phyloP scores from a whole-genome alignment of 2,797 vertebrate genomes.

The Pantherophis vulpinus region DNA sequence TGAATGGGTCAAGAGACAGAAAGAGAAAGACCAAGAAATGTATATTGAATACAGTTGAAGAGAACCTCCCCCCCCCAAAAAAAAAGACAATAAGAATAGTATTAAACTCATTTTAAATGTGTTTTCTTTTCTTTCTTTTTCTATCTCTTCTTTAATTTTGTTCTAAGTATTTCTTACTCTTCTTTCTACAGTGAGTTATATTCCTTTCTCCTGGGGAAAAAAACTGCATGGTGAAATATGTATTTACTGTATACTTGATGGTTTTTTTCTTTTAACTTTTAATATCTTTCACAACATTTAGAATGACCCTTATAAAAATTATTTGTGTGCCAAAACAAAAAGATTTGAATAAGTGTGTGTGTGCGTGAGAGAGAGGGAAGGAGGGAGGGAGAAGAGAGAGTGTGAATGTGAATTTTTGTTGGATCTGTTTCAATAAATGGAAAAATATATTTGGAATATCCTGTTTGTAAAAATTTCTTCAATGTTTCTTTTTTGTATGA shows the following conservation, averaged over 20 bases:
- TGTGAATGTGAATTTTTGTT: neutral
- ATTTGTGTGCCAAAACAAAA: neutral
- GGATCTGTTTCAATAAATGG: constrained; percentile 51
- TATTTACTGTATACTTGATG: neutral
- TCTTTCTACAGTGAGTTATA: neutral
- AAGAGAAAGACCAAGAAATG: neutral
- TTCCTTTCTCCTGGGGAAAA: neutral
- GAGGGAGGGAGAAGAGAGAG: too few relatives aligned
- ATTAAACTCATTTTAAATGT: neutral
- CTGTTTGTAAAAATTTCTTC: constrained; percentile 49
- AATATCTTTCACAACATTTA: neutral
- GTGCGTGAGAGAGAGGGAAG: too few relatives aligned
- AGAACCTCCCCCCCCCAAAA: neutral
- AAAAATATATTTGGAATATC: constrained; percentile 32
- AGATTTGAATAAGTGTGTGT: neutral
- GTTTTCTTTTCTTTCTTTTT: neutral
- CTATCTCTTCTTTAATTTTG: neutral
- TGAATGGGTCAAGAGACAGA: neutral
- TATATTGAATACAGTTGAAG: neutral
- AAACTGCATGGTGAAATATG: neutral
- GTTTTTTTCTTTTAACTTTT: neutral
- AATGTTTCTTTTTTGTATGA: constrained; percentile 46
- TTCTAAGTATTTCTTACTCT: neutral
- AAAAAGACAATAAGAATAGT: neutral
- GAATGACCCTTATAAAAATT: neutral